Conservation (phyloP, 2,888 invertebrate species). For the Mimas tiliae region DNA sequence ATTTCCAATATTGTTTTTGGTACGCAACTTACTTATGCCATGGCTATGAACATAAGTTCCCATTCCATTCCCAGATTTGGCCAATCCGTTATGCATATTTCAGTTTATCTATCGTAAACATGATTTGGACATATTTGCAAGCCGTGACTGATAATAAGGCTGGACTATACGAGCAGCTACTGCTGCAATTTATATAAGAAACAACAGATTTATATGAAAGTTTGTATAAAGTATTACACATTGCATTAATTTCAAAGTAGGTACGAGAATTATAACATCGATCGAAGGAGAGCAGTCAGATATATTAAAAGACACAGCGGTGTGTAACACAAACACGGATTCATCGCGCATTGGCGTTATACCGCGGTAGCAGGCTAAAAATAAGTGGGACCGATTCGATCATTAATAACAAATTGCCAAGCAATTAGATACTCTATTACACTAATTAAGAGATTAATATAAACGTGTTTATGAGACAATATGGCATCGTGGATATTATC, state of each 20-base stretch:
- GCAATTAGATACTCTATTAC: slow-evolving; percentile 26
- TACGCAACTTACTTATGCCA: no score
- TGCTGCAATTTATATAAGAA: no score
- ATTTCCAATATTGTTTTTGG: no score
- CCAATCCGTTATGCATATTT: no score
- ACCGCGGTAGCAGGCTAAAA: slow-evolving; percentile 21
- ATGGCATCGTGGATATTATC: slow-evolving; percentile 33
- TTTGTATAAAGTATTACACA: no score
- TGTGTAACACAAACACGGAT: slow-evolving; percentile 10
- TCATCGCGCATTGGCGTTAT: slow-evolving; percentile 17
- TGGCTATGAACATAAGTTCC: no score
- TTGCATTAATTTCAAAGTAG: not conserved
- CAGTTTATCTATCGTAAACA: no score
- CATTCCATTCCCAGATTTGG: no score
- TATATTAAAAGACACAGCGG: slow-evolving; percentile 1
- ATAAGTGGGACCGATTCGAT: slow-evolving; percentile 16
- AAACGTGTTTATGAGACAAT: not conserved
- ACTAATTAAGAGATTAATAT: not conserved
- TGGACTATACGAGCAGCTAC: no score
- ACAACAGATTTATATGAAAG: no score
- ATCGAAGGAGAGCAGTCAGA: not conserved
- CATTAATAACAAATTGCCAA: slow-evolving; percentile 6
- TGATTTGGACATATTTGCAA: no score
- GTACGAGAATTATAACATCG: not conserved
- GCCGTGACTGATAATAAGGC: no score